Base-by-base conservation (phyloP, 2,888 invertebrate genomes). In the Liodrosophila aerea region DNA sequence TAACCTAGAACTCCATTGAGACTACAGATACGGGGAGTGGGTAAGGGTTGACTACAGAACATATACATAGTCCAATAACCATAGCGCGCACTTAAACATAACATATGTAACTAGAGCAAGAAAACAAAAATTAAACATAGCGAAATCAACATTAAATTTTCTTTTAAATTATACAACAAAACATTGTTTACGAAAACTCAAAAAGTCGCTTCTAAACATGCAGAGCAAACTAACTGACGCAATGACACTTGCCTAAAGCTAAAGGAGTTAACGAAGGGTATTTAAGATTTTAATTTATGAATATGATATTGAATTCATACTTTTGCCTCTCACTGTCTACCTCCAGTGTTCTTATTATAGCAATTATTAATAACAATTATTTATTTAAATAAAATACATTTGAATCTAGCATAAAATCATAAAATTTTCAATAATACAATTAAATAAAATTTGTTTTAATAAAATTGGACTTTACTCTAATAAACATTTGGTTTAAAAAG, bases 101-200 rank as follows among this genome's bases (percentile, higher is more conserved):
- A 52, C 5, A 22, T n/a, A n/a, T n/a, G n/a, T 67, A 65, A 57
- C 34, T 61, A 71, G 37, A 56, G 73, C 58, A 46, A 62, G 62
- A 49, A 54, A 46, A 51, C 50, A 71, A 54, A 71, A 70, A 58
- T 57, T 65, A 69, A 78, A 47, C 50, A 53, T 70, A 66, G 61
- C 51, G 45, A 77, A 83, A 83, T 62, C 57, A 80, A 82, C 78
- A 82, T 58, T 58, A 57, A 64, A 74, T 57, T 39, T n/a, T 60
- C 60, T 37, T 36, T 43, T 46, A 45, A 64, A 67, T 66, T 64
- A 15, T 66, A 83, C 69, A 76, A 76, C 76, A 61, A 80, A 76
- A 65, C 22, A 22, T 72, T 51, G 39, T 11, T 49, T 29, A 41
- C 60, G 75, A 63, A 47, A 74, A 71, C 67, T 77, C 66, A 45